Evolutionary conservation across 1,140 invertebrate species (phyloP).

Genomic region (Episyrphus balteatus): DNA sequence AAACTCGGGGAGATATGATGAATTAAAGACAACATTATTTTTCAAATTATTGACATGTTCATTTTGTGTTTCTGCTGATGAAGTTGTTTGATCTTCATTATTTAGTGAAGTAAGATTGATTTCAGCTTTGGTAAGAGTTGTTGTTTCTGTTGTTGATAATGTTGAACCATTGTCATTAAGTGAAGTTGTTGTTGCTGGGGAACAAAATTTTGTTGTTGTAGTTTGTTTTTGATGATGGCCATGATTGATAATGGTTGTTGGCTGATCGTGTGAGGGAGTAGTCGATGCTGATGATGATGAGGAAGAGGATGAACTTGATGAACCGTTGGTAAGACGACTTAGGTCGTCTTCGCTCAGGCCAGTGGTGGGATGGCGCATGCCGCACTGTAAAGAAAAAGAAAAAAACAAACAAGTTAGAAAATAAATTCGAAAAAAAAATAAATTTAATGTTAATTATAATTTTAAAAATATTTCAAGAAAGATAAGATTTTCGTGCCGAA

Average conservation of each 20-base stretch:
- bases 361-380: slow-evolving; percentile 38
- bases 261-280: slow-evolving; percentile 14
- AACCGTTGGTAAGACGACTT: slow-evolving; percentile 38
- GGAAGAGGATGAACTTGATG: slow-evolving; percentile 17
- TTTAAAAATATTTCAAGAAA: neutral
- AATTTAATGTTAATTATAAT: neutral
- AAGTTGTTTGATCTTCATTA: neutral
- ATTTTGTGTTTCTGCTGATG: slow-evolving; percentile 1
- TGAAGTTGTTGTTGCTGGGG: slow-evolving; percentile 5
- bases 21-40: slow-evolving; percentile 33
- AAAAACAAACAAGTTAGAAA: slow-evolving; percentile 3
- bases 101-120: neutral
- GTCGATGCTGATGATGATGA: slow-evolving; percentile 23
- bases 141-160: slow-evolving; percentile 4
- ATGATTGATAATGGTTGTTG: slow-evolving; percentile 1
- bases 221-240: slow-evolving; percentile 2
- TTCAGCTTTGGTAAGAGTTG: slow-evolving; percentile 2
- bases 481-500: neutral
- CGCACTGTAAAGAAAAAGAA: slow-evolving; percentile 25
- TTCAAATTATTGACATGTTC: slow-evolving; percentile 13
- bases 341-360: slow-evolving; percentile 37
- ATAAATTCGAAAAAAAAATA: neutral
- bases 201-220: slow-evolving; percentile 3
- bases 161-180: neutral
- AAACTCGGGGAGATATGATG: slow-evolving; percentile 33